Evolutionary conservation across 2,797 vertebrate genomes (phyloP), one percentile per base, ranked within the genome.

Genomic region (Sebastes nivosus): DNA sequence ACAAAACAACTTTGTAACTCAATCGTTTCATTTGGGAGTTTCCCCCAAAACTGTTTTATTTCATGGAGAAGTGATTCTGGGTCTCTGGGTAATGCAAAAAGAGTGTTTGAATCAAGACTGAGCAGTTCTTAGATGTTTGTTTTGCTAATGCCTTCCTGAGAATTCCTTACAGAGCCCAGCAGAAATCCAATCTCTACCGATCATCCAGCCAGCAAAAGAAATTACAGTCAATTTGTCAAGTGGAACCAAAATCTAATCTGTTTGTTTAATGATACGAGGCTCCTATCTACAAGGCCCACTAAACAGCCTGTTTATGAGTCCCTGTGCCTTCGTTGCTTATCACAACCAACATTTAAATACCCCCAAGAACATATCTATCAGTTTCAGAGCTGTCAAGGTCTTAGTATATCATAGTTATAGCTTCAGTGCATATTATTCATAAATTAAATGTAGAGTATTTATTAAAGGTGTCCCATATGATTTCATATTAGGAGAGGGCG

Each of bases 231-330:
- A 88, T 90, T 93, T 85, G 52, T 94, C 87, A 90, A 87, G 84
- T 88, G 89, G 87, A 93, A 92, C 85, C 69, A 84, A 90, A 94
- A 93, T 90, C 89, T 90, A 93, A 93, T 92, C 84, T 89, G 84
- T 93, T 89, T 91, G 90, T 91, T 88, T 91, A 90, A 92, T 93
- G 89, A 89, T 79, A 86, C 7, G 32, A 87, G 75, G 74, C 81
- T 81, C 59, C 25, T 80, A 86, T 88, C 77, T 87, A 80, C 83
- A 75, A 72, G 67, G 74, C 67, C 81, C 59, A 76, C 80, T 82
- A 86, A 87, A 71, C 64, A 82, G 85, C 58, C 60, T 75, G 61
- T 80, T 86, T 77, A 74, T 60, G 76, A 86, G 66, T 36, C 71
- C 6, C 71, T 36, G 20, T 71, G 82, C 65, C 24, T 82, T 81